A percentile compares a stretch with the other conserved stretches of the same genome.
These are phyloP conservation scores for Palythoa caribaeorum DNA, from an alignment of 92 coral and sea anemone genomes.

Conservation along the genomic window DNA sequence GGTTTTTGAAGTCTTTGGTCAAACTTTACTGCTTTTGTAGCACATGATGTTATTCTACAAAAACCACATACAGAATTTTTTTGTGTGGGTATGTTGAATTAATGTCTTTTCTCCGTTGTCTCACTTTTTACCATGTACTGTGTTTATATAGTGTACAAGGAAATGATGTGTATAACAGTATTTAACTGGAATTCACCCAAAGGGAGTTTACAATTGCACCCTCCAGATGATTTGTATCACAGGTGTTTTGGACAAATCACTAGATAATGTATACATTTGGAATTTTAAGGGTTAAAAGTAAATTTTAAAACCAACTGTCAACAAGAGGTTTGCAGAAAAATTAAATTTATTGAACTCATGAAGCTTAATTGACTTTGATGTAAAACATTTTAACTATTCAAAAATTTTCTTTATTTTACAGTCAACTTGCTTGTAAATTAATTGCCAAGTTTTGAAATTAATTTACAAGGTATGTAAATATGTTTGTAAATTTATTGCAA, in stretches of 20 bases:
- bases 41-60: too few relatives aligned
- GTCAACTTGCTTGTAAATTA: not conserved
- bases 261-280: slow-evolving; percentile 19
- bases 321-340: not conserved
- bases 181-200: not conserved
- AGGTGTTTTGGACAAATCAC: slow-evolving; percentile 13
- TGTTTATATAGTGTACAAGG: not conserved
- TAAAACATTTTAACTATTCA: not conserved
- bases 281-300: slow-evolving; percentile 4
- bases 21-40: too few relatives aligned
- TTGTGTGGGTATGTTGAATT: not conserved
- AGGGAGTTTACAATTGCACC: slow-evolving; percentile 4
- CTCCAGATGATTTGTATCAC: slow-evolving; percentile 7
- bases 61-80: too few relatives aligned
- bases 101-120: not conserved
- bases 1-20: too few relatives aligned
- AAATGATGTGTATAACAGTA: not conserved
- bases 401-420: not conserved
- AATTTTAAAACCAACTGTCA: slow-evolving; percentile 5
- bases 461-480: too few relatives aligned
- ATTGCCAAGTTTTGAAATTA: not conserved
- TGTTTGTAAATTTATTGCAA: too few relatives aligned
- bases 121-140: slow-evolving; percentile 3
- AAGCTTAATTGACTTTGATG: not conserved
- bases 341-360: not conserved